phyloP scores from a whole-genome alignment of 2,113 vertebrate species.

The Triplophysa rosa region DNA sequence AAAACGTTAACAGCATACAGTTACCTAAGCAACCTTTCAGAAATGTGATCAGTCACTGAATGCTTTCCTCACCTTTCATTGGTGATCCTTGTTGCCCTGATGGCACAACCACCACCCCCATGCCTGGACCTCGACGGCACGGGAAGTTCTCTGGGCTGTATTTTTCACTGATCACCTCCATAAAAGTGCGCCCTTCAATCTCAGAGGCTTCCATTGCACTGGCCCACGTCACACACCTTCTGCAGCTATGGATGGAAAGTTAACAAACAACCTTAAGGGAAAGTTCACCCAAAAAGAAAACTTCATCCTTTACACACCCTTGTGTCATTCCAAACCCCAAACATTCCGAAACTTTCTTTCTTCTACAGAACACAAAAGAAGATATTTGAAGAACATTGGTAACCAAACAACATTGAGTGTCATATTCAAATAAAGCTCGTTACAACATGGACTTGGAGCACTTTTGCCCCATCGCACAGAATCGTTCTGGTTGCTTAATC shows the following conservation, averaged over 20 bases:
- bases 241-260: constrained; percentile 48
- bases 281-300: background rate
- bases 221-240: constrained; percentile 54
- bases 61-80: constrained; percentile 86
- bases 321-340: too few relatives aligned
- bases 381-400: too few relatives aligned
- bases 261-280: background rate
- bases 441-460: background rate
- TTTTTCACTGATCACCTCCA: constrained; percentile 97
- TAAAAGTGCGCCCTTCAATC: constrained; percentile 86
- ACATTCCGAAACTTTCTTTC: too few relatives aligned
- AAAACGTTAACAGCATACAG: background rate
- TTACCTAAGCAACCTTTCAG: background rate
- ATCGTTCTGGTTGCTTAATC: too few relatives aligned
- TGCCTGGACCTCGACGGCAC: constrained; percentile 87
- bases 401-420: background rate
- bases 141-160: constrained; percentile 99
- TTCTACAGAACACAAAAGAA: too few relatives aligned
- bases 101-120: constrained; percentile 87
- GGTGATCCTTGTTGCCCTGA: constrained; percentile 87
- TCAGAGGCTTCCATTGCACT: constrained; percentile 80
- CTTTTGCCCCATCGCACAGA: too few relatives aligned
- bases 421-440: background rate
- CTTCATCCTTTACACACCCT: too few relatives aligned
- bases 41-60: background rate